Evolutionary conservation across 2,113 vertebrate species (phyloP).

Genomic region (Aphyosemion australe): DNA sequence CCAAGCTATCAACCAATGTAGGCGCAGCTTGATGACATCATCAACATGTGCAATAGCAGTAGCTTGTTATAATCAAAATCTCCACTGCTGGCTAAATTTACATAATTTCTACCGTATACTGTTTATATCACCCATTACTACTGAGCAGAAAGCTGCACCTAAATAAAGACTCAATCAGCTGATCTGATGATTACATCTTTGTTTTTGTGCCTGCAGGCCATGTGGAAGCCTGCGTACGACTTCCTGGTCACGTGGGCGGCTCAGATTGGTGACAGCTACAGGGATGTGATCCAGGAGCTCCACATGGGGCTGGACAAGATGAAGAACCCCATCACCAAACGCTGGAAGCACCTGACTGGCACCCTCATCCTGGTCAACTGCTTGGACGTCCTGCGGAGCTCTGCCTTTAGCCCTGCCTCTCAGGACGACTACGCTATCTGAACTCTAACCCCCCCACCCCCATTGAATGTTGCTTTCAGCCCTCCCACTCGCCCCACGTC

Average conservation of each 20-base stretch:
- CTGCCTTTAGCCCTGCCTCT: conserved; percentile 86
- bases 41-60: too few species aligned
- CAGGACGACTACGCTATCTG: conserved; percentile 91
- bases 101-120: too few species aligned
- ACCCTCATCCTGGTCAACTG: conserved; percentile 95
- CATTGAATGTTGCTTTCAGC: too few species aligned
- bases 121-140: too few species aligned
- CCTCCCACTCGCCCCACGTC: neutral
- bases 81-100: too few species aligned
- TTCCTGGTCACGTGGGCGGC: conserved; percentile 96
- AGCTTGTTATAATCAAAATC: too few species aligned
- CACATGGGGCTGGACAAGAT: conserved; percentile 94
- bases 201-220: conserved; percentile 81
- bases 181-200: conserved; percentile 60
- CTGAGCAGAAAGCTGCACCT: too few species aligned
- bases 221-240: conserved; percentile 98
- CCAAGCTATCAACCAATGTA: too few species aligned
- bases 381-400: conserved; percentile 89
- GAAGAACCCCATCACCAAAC: conserved; percentile 96
- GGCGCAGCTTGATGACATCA: too few species aligned
- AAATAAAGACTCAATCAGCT: too few species aligned
- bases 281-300: conserved; percentile 96
- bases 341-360: conserved; percentile 97
- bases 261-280: conserved; percentile 96
- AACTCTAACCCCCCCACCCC: conserved; percentile 13